Evolutionary conservation across 2,888 invertebrate genomes (phyloP), one percentile per base, ranked within the genome.

Genomic region (Mythimna albipuncta): DNA sequence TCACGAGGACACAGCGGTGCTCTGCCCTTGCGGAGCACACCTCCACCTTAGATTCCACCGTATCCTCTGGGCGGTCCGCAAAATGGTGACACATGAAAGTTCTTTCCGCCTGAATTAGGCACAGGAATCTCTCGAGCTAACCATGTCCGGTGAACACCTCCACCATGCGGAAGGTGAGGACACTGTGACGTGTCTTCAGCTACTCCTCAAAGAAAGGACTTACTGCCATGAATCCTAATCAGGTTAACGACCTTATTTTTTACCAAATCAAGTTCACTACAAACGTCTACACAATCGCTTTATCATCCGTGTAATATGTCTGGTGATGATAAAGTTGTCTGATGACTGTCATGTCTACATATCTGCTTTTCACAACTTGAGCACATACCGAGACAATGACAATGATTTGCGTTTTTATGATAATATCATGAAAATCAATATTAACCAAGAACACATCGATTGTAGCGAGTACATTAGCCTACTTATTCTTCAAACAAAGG

Each of bases 401-500:
- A 64, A 54, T 52, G 13, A 57, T 55, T 57, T 65, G 47, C 47
- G 47, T 68, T 26, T 65, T 38, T 35, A 71, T 63, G n/a, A 66
- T 63, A 63, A 71, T 71, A 64, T 64, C 38, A 62, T 58, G 16
- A 71, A 77, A 77, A 52, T 67, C 19, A 75, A 76, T 77, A 77
- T 79, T 79, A 62, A 65, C 35, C 44, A 58, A 52, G 71, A 66
- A 79, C 41, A 76, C 66, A 74, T 65, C 38, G 72, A 61, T 75
- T 68, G 63, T 77, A 74, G 44, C 71, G 21, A 81, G 75, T 77
- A 79, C 83, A 72, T 79, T 77, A 72, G 64, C 77, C 84, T 38
- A 83, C 69, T 78, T 82, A 84, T 64, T 70, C 10, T 70, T 65
- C 63, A 74, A 81, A 83, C 81, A 83, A 83, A 77, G 75, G 47